Evolutionary conservation across 2,113 vertebrate species (phyloP).

Genomic region (Cavia porcellus): DNA sequence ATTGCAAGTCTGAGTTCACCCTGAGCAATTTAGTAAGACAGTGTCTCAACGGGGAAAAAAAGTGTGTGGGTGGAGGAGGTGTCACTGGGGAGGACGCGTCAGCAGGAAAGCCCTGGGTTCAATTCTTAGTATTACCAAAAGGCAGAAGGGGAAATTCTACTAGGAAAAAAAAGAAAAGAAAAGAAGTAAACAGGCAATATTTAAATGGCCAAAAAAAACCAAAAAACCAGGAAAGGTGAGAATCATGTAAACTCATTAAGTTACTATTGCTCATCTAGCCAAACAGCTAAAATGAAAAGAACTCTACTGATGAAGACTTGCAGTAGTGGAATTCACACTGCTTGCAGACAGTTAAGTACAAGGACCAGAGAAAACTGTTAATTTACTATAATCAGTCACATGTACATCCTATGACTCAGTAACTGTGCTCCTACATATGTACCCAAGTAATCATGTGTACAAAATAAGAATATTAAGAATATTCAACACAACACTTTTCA

Average conservation of each 20-base stretch:
- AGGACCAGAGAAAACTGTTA: constrained; percentile 21
- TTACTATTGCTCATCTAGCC: neutral
- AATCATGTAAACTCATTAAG: constrained; percentile 2
- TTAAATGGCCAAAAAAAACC: constrained; percentile 4
- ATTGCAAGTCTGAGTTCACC: neutral
- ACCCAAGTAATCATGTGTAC: neutral
- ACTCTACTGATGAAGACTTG: neutral
- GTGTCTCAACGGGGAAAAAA: neutral
- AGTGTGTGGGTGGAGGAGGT: neutral
- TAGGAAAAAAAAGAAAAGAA: neutral
- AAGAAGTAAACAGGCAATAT: neutral
- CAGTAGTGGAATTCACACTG: neutral
- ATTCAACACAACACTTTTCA: neutral
- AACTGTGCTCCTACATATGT: neutral
- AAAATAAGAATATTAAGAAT: neutral
- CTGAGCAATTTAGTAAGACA: neutral
- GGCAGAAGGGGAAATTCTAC: neutral
- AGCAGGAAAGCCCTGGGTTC: neutral
- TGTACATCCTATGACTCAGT: neutral
- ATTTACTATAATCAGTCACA: neutral
- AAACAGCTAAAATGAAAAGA: neutral
- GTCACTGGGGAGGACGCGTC: neutral
- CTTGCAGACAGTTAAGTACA: neutral
- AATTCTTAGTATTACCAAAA: neutral
- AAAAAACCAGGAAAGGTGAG: neutral